These are phyloP conservation scores for Gymnocheta viridis DNA, from an alignment of 2,888 invertebrate genomes.

Conservation along the genomic window DNA sequence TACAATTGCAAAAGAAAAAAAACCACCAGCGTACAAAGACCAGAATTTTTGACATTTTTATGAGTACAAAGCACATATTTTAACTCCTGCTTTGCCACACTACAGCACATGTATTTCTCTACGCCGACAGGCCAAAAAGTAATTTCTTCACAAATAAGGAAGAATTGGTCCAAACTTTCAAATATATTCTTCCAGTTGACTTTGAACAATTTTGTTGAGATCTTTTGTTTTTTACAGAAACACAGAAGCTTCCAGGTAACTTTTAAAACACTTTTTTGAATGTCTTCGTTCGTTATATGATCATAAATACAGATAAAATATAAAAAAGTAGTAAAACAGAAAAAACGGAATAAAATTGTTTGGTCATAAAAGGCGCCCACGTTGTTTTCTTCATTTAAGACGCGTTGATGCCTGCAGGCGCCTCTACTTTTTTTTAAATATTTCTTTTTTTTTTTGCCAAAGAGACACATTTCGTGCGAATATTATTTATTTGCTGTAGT, in stretches of 20 bases:
- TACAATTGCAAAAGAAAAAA: constrained; percentile 62
- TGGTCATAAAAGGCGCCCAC: constrained; percentile 73
- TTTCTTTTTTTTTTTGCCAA: constrained; percentile 40
- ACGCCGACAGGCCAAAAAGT: not conserved
- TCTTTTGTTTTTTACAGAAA: too few species aligned
- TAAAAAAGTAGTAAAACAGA: not conserved
- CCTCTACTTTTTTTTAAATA: constrained; percentile 69
- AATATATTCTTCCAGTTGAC: too few species aligned
- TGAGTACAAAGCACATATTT: constrained; percentile 79
- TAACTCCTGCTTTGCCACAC: constrained; percentile 72
- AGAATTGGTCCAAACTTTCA: too few species aligned
- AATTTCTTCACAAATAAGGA: not conserved
- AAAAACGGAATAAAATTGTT: constrained; percentile 34
- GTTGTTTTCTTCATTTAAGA: constrained; percentile 68
- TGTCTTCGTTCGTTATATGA: not conserved
- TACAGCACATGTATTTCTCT: constrained; percentile 39
- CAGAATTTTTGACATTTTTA: constrained; percentile 80
- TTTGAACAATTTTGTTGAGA: too few species aligned
- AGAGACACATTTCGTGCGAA: constrained; percentile 81
- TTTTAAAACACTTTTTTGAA: not conserved
- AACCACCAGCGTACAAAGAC: constrained; percentile 48
- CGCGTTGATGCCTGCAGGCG: constrained; percentile 77
- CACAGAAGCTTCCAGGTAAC: too few species aligned
- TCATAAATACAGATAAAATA: not conserved
- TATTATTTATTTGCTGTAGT: constrained; percentile 78